Evolutionary conservation across 37 sponge, comb jelly and placozoan genomes (phyloP), one percentile per base, ranked within the genome.

Genomic region (Cliona cf. orientalis): DNA sequence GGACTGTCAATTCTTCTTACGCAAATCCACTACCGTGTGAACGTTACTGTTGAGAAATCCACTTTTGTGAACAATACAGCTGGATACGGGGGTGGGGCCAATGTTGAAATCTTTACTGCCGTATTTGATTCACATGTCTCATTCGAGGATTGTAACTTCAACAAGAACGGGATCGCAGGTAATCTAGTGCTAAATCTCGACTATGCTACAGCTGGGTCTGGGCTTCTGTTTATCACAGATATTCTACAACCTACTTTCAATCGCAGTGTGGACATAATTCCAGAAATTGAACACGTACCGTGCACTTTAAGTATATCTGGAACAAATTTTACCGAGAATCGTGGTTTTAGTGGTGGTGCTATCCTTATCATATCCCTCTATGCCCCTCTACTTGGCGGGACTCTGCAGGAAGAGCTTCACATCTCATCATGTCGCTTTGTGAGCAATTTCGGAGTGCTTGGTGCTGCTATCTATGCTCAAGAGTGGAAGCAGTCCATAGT

Each of bases 41-140:
- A 82, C 58, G 21, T 78, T 11, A 63, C 66, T 1, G 66, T 86
- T 5, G 14, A 23, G 1, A 5, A 56, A n/a, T 67, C 61, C 23
- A 0, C 14, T 11, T 86, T 91, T 43, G 25, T n/a, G 11, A 80
- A 82, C 56, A 91, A 86, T 69, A 62, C 72, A 26, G 87, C 74
- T 7, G 11, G 4, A 3, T 46, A 33, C 57, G 91, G 87, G 45
- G 74, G 79, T 11, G 91, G 74, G 5, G 72, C 83, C 42, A 34
- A 46, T 26, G 38, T 91, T n/a, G 42, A 62, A 11, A 26, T 75
- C 26, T 88, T 74, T 56, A 26, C 56, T 34, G 76, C 82, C 26
- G 70, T 68, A 6, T 12, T 6, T 34, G 44, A 74, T 43, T 67
- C 56, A 2, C 44, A 61, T n/a, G 31, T 91, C 2, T 22, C 35